Evolutionary conservation across 2,888 invertebrate species (phyloP).

Genomic region (Tetrapedia diversipes): DNA sequence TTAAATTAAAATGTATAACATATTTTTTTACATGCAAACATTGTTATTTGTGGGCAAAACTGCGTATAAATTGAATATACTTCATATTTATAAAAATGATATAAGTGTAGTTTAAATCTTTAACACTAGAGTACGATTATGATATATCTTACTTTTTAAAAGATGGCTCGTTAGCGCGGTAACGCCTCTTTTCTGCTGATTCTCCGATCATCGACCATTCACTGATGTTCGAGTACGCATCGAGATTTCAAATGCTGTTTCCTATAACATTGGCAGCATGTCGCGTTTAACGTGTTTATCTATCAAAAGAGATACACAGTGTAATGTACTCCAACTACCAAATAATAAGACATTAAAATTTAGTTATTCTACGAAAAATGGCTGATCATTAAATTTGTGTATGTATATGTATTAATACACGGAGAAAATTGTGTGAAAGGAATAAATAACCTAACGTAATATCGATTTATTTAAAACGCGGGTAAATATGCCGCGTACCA

Average conservation of each 20-base stretch:
- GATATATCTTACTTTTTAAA: constrained; percentile 41
- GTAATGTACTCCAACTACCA: constrained; percentile 24
- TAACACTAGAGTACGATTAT: constrained; percentile 46
- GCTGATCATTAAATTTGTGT: constrained; percentile 63
- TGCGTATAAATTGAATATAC: constrained; percentile 5
- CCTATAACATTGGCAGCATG: constrained; percentile 53
- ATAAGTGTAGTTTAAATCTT: constrained; percentile 44
- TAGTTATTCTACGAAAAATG: constrained; percentile 62
- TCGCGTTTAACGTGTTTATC: constrained; percentile 45
- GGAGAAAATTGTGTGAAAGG: constrained; percentile 38
- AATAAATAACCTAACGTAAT: constrained; percentile 55
- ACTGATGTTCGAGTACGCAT: constrained; percentile 51
- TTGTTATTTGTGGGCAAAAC: background rate
- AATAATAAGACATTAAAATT: constrained; percentile 41
- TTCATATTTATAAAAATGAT: constrained; percentile 20
- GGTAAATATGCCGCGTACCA: constrained; percentile 83
- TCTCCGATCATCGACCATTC: constrained; percentile 52
- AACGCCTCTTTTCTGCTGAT: constrained; percentile 43
- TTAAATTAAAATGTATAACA: background rate
- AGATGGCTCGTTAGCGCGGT: constrained; percentile 55
- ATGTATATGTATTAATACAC: constrained; percentile 24
- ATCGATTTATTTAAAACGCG: constrained; percentile 37
- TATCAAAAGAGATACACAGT: constrained; percentile 25
- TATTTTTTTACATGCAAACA: background rate
- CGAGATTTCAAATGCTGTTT: constrained; percentile 59